Evolutionary conservation across 2,113 vertebrate genomes (phyloP).

Genomic region (Ornithorhynchus anatinus): DNA sequence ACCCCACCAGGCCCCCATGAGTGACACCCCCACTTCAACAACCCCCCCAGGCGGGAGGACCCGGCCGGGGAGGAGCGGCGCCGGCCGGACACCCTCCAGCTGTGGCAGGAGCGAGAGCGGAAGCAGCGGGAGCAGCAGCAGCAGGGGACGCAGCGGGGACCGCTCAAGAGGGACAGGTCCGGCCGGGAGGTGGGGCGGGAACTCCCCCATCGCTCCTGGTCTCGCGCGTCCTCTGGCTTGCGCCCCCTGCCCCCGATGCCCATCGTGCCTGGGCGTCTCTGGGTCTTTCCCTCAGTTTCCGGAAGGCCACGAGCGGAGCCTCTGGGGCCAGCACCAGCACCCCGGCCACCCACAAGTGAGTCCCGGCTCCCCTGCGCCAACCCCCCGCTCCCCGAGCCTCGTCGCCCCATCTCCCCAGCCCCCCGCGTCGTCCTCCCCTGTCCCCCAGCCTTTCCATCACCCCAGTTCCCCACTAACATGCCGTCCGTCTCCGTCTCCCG

Average conservation of each 20-base stretch:
- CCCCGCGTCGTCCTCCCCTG: background rate
- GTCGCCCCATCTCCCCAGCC: background rate
- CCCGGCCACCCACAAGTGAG: conserved; percentile 69
- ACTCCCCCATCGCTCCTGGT: background rate
- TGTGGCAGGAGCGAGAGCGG: conserved; percentile 88
- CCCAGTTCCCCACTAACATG: background rate
- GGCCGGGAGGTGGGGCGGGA: background rate
- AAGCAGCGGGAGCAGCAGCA: conserved; percentile 62
- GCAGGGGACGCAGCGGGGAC: conserved; percentile 55
- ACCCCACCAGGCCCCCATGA: background rate
- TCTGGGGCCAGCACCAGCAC: background rate
- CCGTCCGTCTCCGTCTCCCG: conserved; percentile 50
- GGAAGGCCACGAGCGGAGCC: conserved; percentile 61
- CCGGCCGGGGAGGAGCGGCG: conserved; percentile 70
- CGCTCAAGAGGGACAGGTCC: conserved; percentile 55
- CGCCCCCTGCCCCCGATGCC: background rate
- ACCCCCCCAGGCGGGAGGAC: conserved; percentile 44
- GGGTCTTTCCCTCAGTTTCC: conserved; percentile 64
- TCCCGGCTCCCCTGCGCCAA: background rate
- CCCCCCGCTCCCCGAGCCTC: background rate
- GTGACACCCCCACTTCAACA: background rate
- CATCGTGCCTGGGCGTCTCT: background rate
- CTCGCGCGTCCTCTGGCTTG: background rate
- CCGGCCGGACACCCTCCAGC: conserved; percentile 78
- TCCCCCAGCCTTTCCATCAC: background rate